phyloP scores from a whole-genome alignment of 2,888 invertebrate species.

The Synanthedon andrenaeformis region DNA sequence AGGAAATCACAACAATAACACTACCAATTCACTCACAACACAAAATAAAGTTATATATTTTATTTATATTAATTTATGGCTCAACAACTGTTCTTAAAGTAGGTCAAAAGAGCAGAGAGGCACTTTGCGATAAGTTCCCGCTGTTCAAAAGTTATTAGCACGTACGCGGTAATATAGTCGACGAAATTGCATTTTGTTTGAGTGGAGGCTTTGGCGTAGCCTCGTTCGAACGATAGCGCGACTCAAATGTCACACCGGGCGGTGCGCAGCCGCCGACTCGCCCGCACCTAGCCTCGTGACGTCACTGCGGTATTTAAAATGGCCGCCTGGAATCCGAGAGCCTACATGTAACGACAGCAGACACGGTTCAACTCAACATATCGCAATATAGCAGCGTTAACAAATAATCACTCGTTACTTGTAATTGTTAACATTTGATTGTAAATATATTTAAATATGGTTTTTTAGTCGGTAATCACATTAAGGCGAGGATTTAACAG shows the following conservation, averaged over 20 bases:
- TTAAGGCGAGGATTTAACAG: too few relatives aligned
- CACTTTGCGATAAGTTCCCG: constrained; percentile 25
- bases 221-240: constrained; percentile 56
- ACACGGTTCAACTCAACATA: not conserved
- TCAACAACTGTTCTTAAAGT: constrained; percentile 52
- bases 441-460: not conserved
- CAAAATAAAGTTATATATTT: constrained; percentile 19
- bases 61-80: constrained; percentile 1
- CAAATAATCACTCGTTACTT: not conserved
- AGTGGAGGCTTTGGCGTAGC: constrained; percentile 55
- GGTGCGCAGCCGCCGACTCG: constrained; percentile 48
- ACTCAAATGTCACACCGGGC: constrained; percentile 42
- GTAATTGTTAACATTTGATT: not conserved
- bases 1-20: constrained; percentile 64
- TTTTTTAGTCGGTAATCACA: not conserved
- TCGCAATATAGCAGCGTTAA: not conserved
- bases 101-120: constrained; percentile 57
- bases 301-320: constrained; percentile 67
- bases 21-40: constrained; percentile 47
- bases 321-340: constrained; percentile 65
- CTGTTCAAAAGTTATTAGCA: constrained; percentile 35
- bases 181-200: constrained; percentile 55
- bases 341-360: constrained; percentile 37
- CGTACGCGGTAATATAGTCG: constrained; percentile 48
- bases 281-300: constrained; percentile 63